Evolutionary conservation across 2,113 vertebrate genomes (phyloP).

Genomic region (Cranoglanis bouderius): DNA sequence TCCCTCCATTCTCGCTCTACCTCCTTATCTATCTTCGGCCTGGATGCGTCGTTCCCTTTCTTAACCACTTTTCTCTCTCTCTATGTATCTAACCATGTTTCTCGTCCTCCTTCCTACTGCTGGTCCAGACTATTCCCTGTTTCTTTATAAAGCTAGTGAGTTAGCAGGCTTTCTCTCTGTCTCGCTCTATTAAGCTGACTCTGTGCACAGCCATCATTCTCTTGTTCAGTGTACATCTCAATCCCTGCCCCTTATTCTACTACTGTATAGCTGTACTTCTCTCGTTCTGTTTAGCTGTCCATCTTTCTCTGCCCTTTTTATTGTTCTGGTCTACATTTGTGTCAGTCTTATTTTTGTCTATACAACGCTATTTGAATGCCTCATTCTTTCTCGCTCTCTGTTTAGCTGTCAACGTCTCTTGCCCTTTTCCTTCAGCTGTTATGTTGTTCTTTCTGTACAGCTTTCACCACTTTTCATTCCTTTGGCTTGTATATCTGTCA

Average conservation of each 20-base stretch:
- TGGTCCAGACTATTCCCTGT: background rate
- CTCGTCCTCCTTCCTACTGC: background rate
- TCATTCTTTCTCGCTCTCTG: background rate
- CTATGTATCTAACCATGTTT: background rate
- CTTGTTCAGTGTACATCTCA: background rate
- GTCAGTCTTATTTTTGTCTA: background rate
- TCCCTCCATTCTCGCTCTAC: background rate
- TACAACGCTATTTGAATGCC: background rate
- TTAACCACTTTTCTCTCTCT: background rate
- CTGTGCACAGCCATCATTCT: background rate
- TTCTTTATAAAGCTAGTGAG: background rate
- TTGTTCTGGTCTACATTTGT: background rate
- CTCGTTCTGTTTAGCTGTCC: background rate
- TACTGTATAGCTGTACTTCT: background rate
- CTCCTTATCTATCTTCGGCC: background rate
- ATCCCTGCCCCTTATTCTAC: background rate
- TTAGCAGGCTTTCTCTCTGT: background rate
- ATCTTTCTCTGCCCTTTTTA: background rate
- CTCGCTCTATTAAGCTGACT: background rate
- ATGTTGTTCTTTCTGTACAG: background rate
- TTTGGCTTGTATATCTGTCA: background rate
- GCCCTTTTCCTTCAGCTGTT: background rate
- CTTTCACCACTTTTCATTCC: background rate
- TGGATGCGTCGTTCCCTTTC: background rate
- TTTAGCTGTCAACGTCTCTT: background rate